Evolutionary conservation across 1,140 invertebrate species (phyloP), one percentile per base, ranked within the genome.

Genomic region (Megalopta genalis): DNA sequence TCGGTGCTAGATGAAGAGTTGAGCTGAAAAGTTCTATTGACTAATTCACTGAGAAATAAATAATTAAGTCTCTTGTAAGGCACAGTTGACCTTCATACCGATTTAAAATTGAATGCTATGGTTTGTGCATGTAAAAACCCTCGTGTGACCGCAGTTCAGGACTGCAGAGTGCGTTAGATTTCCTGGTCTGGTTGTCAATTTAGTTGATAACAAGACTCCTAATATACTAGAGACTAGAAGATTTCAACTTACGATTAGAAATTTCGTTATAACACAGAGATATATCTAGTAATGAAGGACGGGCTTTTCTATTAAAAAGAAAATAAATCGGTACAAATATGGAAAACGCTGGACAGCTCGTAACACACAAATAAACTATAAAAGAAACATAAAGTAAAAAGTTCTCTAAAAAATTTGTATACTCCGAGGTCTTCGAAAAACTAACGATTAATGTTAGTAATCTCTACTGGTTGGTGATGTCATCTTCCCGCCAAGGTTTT

Each of bases 241-340:
- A 81, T 84, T 81, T 77, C 3, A 76, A 86, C 57, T 84, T 86
- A 79, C 71, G 66, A 84, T 70, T 79, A 87, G 75, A 77, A 79
- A 77, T 84, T 59, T 66, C n/a, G 54, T 25, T 39, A 72, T 37
- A 80, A 82, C 57, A 81, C 54, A 63, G 52, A 82, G 54, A 12
- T 57, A 71, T 81, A 37, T 70, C 71, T 85, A 86, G 27, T 64
- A 80, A 74, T 83, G 88, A 82, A 90, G 90, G 91, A 92, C 90
- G 90, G 90, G 90, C 87, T 88, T 80, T 85, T 59, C 89, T 90
- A 91, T 90, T 21, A 86, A 77, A 87, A 87, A 89, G 87, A 62
- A 82, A 86, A 90, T 82, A 79, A 87, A 88, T 84, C 87, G 75
- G 74, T 92, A 91, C 70, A 92, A 92, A 92, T 87, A 91, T 91